These are phyloP conservation scores for Heliconius ethilla DNA, from an alignment of 2,888 invertebrate genomes.

Conservation along the genomic window DNA sequence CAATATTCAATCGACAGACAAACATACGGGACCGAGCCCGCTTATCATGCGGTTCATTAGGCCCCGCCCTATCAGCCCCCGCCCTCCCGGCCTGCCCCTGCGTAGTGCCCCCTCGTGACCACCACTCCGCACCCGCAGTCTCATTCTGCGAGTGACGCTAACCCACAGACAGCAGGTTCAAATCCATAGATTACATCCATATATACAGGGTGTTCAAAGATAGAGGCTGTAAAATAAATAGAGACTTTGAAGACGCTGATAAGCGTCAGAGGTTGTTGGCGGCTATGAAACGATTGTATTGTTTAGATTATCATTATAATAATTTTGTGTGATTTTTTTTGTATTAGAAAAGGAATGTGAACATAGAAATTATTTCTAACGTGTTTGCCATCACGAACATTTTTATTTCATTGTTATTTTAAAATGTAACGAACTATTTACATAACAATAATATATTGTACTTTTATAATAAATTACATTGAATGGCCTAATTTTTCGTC, in stretches of 20 bases:
- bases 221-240: slow-evolving; percentile 13
- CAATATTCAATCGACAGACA: background rate
- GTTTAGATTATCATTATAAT: slow-evolving; percentile 55
- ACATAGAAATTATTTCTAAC: background rate
- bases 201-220: slow-evolving; percentile 9
- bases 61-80: slow-evolving; percentile 71
- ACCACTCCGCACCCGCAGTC: slow-evolving; percentile 84
- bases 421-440: background rate
- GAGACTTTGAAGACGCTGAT: slow-evolving; percentile 51
- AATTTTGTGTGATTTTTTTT: slow-evolving; percentile 16
- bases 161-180: slow-evolving; percentile 48
- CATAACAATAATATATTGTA: background rate
- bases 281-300: slow-evolving; percentile 60
- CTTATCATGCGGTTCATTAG: slow-evolving; percentile 69
- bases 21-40: slow-evolving; percentile 71
- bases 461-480: background rate
- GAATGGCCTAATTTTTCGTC: background rate
- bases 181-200: slow-evolving; percentile 32
- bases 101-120: slow-evolving; percentile 72
- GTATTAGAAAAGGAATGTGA: background rate
- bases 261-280: slow-evolving; percentile 58
- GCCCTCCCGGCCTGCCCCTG: slow-evolving; percentile 75
- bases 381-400: too few species aligned
- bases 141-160: slow-evolving; percentile 82
- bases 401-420: background rate